A percentile compares a stretch with the other conserved stretches of the same genome.
phyloP scores from a whole-genome alignment of 2,888 invertebrate species.

The Thalpophila matura region DNA sequence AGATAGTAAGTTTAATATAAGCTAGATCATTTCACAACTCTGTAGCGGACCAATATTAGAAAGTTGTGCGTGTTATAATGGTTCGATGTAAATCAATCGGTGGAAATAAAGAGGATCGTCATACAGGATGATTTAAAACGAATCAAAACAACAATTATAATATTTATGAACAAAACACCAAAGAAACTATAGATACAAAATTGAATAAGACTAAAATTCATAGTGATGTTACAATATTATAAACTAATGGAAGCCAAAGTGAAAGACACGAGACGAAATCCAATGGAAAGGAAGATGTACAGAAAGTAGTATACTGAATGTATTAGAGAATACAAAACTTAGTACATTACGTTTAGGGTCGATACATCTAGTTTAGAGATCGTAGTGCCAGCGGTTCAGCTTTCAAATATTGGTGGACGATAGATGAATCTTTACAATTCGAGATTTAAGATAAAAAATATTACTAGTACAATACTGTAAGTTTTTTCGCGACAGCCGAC shows the following conservation, averaged over 20 bases:
- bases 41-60: constrained; percentile 91
- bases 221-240: constrained; percentile 39
- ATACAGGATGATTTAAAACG: constrained; percentile 32
- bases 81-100: constrained; percentile 68
- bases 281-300: constrained; percentile 67
- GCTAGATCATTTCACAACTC: constrained; percentile 89
- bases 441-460: constrained; percentile 75
- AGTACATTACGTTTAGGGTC: constrained; percentile 80
- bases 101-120: constrained; percentile 39
- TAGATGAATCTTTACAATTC: constrained; percentile 84
- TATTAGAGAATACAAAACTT: constrained; percentile 80
- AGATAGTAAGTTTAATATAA: constrained; percentile 81
- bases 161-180: constrained; percentile 33
- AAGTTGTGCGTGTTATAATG: constrained; percentile 88
- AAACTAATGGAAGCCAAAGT: constrained; percentile 31
- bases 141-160: constrained; percentile 31
- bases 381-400: constrained; percentile 87
- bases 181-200: constrained; percentile 46
- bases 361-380: constrained; percentile 83
- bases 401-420: constrained; percentile 89
- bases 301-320: constrained; percentile 80
- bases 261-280: constrained; percentile 39
- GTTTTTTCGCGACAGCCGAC: constrained; percentile 75
- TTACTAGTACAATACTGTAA: constrained; percentile 76
- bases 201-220: constrained; percentile 52